Base-by-base conservation (phyloP, 2,113 vertebrate genomes). In the Heteronetta atricapilla region DNA sequence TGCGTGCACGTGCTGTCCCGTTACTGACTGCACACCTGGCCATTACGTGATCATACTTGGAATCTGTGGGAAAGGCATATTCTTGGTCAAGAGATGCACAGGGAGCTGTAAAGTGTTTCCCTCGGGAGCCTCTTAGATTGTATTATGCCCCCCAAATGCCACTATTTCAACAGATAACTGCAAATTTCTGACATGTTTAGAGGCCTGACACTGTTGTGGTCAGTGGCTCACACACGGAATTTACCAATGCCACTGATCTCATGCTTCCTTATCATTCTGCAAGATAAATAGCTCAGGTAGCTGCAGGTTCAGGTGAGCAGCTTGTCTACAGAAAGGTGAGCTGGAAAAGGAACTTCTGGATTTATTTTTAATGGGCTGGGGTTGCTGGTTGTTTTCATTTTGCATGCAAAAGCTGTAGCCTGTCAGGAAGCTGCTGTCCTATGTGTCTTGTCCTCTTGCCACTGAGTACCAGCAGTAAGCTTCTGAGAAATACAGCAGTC, bases 41-140 rank as follows among this genome's bases (percentile, higher is more conserved):
- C 78, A 1, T 64, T 4, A 63, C 0, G 0, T 59, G n/a, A 13
- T 79, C 0, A 0, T 53, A 29, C 28, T 29, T 93, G 59, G 20
- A 67, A 62, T 55, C 0, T 34, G 13, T 63, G 38, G 31, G 68
- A 53, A 79, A 50, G 31, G 46, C 53, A 77, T 44, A 20, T 12
- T 21, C 50, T 59, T 70, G 40, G 11, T 83, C 50, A 67, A 40
- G 46, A 74, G 60, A 77, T 77, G 31, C 70, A 68, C 5, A 6
- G 74, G 14, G 31, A 83, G 14, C 42, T 80, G 7, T 36, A 74
- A 86, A 28, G 19, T 10, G 9, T 78, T 92, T 85, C 21, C 6
- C 21, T 69, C 44, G 31, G 28, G 28, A 90, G 5, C 16, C 18
- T 63, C 34, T 66, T 92, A 40, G 17, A 12, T 90, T 69, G 3